phyloP scores from a whole-genome alignment of 2,113 vertebrate genomes.

The Fulica atra region DNA sequence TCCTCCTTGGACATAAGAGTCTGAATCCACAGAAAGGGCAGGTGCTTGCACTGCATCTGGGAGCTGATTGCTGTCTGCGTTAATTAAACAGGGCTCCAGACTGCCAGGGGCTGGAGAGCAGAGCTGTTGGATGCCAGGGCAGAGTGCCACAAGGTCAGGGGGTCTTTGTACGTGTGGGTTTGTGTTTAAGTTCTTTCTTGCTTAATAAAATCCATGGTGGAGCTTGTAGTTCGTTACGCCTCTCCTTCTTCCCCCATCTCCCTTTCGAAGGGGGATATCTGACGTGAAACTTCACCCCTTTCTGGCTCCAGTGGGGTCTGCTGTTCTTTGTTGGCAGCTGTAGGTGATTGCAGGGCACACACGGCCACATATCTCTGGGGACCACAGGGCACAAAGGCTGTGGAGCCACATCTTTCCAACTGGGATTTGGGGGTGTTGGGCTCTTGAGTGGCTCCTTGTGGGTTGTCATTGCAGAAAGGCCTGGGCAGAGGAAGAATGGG shows the following conservation, averaged over 20 bases:
- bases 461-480: background rate
- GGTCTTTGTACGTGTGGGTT: background rate
- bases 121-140: background rate
- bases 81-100: conserved; percentile 11
- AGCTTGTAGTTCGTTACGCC: background rate
- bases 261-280: background rate
- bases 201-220: conserved; percentile 10
- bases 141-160: background rate
- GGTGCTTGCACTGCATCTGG: background rate
- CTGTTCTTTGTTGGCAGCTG: background rate
- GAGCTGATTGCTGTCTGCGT: background rate
- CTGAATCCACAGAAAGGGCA: background rate
- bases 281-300: background rate
- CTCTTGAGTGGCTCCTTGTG: background rate
- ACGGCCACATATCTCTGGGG: accelerated
- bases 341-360: background rate
- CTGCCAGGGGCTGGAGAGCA: background rate
- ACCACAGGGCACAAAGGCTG: background rate
- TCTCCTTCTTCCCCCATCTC: background rate
- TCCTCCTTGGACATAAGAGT: background rate
- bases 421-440: background rate
- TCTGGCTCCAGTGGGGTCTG: background rate
- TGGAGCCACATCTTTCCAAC: background rate
- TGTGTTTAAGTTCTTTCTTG: background rate
- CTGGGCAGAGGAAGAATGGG: accelerated